Evolutionary conservation across 2,888 invertebrate species (phyloP), one percentile per base, ranked within the genome.

Genomic region (Yponomeuta sedellus): DNA sequence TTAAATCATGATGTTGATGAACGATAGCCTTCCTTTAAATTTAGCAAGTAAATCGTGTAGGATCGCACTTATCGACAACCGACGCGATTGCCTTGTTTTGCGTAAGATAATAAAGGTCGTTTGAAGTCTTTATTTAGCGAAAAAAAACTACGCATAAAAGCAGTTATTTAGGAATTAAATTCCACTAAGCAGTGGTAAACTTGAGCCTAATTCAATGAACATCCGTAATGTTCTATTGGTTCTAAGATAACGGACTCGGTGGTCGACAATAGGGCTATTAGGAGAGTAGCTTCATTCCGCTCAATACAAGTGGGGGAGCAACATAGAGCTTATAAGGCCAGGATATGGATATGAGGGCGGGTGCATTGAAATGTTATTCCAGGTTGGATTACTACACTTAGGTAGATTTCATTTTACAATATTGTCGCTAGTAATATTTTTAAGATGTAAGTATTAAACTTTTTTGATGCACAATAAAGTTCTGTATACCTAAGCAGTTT

Each of bases 221-320:
- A 77, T 79, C 77, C 72, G 75, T 73, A 71, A 72, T 67, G 72
- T 72, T 75, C 73, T 70, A 79, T 82, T 78, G 78, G 73, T 76
- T 77, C 67, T 72, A 72, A 78, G 81, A 84, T 83, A 83, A 78
- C 79, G 81, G 83, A 81, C 82, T 79, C 77, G 75, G 70, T 71
- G 68, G 69, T 75, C 76, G 77, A 86, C 86, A 87, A 86, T 85
- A 71, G 82, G 72, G 76, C 80, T 77, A 81, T 85, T 84, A 85
- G 82, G 76, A 77, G 81, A 81, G 77, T 77, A 77, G 78, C 77
- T 78, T 77, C 81, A 77, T 82, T 79, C 80, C 73, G 74, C 69
- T 75, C 73, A 73, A 74, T 77, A 66, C 66, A 76, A 75, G 76
- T 74, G 71, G 19, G 22, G 62, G 57, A 58, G 56, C 22, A 10